Percentiles rank a stretch among this genome's conserved stretches.
These are phyloP conservation scores for Rotaria magnacalcarata DNA, from an alignment of 2,888 invertebrate genomes.

Conservation along the genomic window DNA sequence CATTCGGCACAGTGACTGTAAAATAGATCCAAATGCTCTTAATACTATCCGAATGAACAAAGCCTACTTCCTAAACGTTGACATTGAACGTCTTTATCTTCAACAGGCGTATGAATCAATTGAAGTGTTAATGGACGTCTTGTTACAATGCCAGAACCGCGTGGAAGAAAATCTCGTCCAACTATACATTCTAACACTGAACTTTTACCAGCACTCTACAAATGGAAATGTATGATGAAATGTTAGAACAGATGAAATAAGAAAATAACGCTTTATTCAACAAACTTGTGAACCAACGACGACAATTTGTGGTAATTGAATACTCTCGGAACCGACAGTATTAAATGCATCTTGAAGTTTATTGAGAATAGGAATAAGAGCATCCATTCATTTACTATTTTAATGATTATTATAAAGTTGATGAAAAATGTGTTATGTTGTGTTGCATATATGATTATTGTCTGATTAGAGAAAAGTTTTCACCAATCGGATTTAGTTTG, in stretches of 20 bases:
- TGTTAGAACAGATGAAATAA: not conserved
- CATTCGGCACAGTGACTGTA: conserved; percentile 64
- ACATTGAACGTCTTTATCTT: conserved; percentile 37
- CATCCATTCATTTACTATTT: conserved; percentile 72
- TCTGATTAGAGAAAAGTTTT: not conserved
- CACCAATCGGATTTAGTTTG: not conserved
- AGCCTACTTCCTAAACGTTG: not conserved
- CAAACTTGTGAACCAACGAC: conserved; percentile 88
- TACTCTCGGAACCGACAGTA: conserved; percentile 88
- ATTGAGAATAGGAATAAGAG: conserved; percentile 96
- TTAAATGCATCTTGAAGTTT: conserved; percentile 99
- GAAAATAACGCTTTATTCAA: not conserved
- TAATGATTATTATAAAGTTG: too few species aligned
- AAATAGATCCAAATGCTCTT: not conserved
- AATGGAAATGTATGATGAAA: not conserved
- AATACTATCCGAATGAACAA: too few species aligned
- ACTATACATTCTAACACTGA: conserved; percentile 98
- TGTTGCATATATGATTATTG: not conserved
- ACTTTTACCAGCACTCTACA: conserved; percentile 96
- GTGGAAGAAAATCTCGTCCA: conserved; percentile 89
- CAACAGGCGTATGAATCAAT: conserved; percentile 67
- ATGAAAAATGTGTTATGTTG: too few species aligned
- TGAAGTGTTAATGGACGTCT: conserved; percentile 87
- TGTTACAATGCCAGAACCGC: conserved; percentile 95
- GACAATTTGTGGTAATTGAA: conserved; percentile 96